A percentile compares a stretch with the other conserved stretches of the same genome.
These are phyloP conservation scores for Crotalus viridis DNA, from an alignment of 2,113 vertebrate species.

Conservation along the genomic window DNA sequence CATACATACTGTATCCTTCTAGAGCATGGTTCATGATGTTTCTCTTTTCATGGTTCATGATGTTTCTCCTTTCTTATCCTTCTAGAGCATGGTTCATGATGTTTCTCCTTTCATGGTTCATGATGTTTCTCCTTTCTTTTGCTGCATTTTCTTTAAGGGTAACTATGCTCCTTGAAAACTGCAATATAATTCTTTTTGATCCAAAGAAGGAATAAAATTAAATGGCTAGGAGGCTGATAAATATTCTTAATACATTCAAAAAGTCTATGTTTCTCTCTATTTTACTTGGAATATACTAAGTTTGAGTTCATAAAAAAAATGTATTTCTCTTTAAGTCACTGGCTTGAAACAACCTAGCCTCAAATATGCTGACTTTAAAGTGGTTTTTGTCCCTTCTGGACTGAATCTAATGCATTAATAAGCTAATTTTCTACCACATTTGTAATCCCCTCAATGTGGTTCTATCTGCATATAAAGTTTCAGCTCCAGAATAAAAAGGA, in stretches of 20 bases:
- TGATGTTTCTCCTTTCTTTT: not conserved
- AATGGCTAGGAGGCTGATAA: not conserved
- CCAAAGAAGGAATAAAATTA: not conserved
- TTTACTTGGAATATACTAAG: conserved; percentile 26
- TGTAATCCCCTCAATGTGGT: conserved; percentile 63
- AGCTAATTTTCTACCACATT: conserved; percentile 63
- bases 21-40: no score
- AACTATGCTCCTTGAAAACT: not conserved
- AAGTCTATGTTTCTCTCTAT: not conserved
- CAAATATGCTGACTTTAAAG: conserved; percentile 59
- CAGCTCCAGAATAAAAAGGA: conserved; percentile 54
- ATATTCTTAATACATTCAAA: not conserved
- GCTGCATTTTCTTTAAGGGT: not conserved
- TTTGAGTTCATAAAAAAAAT: not conserved
- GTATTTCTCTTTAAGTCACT: not conserved
- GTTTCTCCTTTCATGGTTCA: not conserved
- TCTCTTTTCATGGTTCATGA: no score
- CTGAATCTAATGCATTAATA: conserved; percentile 68
- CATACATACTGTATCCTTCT: no score
- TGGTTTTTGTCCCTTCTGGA: conserved; percentile 63
- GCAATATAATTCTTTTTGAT: not conserved
- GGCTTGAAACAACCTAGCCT: conserved; percentile 36
- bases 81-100: not conserved
- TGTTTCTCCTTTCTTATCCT: not conserved
- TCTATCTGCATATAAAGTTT: conserved; percentile 42